Evolutionary conservation across 1,140 invertebrate genomes (phyloP), one percentile per base, ranked within the genome.

Genomic region (Glomeris maerens): DNA sequence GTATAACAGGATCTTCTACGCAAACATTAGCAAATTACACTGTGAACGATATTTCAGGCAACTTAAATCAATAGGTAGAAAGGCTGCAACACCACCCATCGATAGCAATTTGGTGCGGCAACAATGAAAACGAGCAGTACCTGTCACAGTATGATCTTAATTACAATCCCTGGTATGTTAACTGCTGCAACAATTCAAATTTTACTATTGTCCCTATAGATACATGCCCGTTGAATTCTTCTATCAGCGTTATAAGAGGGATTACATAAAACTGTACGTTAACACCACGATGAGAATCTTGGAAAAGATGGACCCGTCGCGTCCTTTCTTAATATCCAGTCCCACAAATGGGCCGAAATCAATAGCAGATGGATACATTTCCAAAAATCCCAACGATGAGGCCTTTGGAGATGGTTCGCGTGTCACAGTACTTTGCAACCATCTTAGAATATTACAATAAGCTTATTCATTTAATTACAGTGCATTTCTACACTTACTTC

Each of bases 71-170:
- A 5, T 49, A 72, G 64, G 76, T 93, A 1, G 70, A 76, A 52
- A 73, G 92, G 49, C 68, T 98, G 3, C 83, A 89, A 54, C 76
- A 86, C 64, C 92, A 97, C 70, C 76, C 93, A 0, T 89, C 83
- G 46, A 78, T 98, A 41, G 79, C 87, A 0, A 57, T 95, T 0
- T 89, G 88, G 81, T 84, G 90, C 14, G 91, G 87, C 2, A 99
- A 98, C 64, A 99, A 99, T 67, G 95, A 98, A 70, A 98, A 98
- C 64, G 94, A 98, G 74, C 81, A 77, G 25, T 91, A 88, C 0
- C 65, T 98, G 1, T 72, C 77, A 38, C 77, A 77, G 28, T 81
- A 89, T 62, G 55, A 51, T 45, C 31, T 13, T 36, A 36, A 36
- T 36, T 10, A 13, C 17, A 17, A 36, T 10, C 31, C 17, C 17